A percentile compares a stretch with the other conserved stretches of the same genome.
phyloP scores from a whole-genome alignment of 2,797 vertebrate genomes.

The Chelmon rostratus region DNA sequence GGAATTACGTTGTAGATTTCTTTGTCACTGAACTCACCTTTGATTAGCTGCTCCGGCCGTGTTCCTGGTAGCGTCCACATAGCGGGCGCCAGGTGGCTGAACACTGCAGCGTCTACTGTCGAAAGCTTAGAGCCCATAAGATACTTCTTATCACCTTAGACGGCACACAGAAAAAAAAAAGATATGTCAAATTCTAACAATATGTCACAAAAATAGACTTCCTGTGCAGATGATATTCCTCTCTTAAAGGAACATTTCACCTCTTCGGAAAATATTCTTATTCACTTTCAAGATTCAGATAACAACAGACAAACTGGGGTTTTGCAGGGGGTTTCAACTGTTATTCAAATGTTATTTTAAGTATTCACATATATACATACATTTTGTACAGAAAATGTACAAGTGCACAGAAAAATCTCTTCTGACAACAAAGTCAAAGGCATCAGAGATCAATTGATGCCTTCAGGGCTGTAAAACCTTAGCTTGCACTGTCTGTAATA shows the following conservation, averaged over 20 bases:
- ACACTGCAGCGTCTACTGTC: constrained; percentile 95
- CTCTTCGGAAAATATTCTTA: not conserved
- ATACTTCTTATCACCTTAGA: constrained; percentile 95
- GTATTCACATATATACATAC: too few relatives aligned
- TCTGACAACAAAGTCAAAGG: not conserved
- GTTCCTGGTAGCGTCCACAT: constrained; percentile 99
- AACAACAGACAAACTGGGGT: too few relatives aligned
- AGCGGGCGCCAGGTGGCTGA: constrained; percentile 96
- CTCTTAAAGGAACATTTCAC: not conserved
- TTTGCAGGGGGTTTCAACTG: too few relatives aligned
- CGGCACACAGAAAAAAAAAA: constrained; percentile 41
- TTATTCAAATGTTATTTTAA: not conserved
- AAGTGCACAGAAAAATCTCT: too few relatives aligned
- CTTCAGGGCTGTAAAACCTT: not conserved
- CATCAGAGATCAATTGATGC: not conserved
- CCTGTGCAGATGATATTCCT: not conserved
- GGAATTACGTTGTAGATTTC: not conserved
- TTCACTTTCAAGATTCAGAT: too few relatives aligned
- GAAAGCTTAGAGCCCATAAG: constrained; percentile 95
- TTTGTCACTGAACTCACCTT: constrained; percentile 83
- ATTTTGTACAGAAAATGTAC: too few relatives aligned
- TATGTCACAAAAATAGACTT: not conserved
- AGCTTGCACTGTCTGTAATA: not conserved
- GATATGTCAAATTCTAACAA: not conserved
- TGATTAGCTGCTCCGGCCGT: constrained; percentile 95